These are phyloP conservation scores for Unio pictorum DNA, from an alignment of 2,888 invertebrate species.

Conservation along the genomic window DNA sequence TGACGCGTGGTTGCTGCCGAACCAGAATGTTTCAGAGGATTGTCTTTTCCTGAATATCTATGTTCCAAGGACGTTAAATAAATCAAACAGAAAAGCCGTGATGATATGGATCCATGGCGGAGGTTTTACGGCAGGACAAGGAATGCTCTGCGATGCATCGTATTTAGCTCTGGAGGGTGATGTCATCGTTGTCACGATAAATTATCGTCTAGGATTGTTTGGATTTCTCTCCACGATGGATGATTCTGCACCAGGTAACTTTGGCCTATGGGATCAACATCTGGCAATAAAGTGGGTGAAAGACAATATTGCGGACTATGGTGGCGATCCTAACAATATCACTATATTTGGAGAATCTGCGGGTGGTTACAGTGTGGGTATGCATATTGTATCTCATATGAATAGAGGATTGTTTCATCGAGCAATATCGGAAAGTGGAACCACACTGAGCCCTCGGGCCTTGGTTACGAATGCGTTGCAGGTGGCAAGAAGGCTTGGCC, in stretches of 20 bases:
- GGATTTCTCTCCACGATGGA: conserved; percentile 46
- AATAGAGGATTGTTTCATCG: conserved; percentile 41
- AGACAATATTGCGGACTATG: conserved; percentile 41
- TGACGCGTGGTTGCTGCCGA: conserved; percentile 32
- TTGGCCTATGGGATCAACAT: conserved; percentile 49
- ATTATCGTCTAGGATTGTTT: conserved; percentile 48
- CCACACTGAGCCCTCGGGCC: conserved; percentile 81
- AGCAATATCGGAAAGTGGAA: conserved; percentile 46
- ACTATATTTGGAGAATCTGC: conserved; percentile 52
- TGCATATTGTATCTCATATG: conserved; percentile 31
- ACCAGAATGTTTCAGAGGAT: conserved; percentile 38
- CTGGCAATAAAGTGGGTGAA: conserved; percentile 49
- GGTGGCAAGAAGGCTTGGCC: conserved; percentile 18
- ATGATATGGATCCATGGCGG: conserved; percentile 58
- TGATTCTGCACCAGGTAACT: conserved; percentile 32
- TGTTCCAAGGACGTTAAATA: conserved; percentile 30
- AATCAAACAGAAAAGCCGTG: conserved; percentile 24
- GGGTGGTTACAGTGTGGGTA: conserved; percentile 41
- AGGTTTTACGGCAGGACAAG: conserved; percentile 38
- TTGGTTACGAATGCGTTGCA: conserved; percentile 18
- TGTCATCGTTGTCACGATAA: conserved; percentile 48
- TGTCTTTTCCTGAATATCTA: conserved; percentile 47
- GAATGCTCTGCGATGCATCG: conserved; percentile 37
- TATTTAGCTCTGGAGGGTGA: conserved; percentile 35
- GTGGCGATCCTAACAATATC: conserved; percentile 41